Evolutionary conservation across 1,140 invertebrate species (phyloP).

Genomic region (Rhagoletis zephyria): DNA sequence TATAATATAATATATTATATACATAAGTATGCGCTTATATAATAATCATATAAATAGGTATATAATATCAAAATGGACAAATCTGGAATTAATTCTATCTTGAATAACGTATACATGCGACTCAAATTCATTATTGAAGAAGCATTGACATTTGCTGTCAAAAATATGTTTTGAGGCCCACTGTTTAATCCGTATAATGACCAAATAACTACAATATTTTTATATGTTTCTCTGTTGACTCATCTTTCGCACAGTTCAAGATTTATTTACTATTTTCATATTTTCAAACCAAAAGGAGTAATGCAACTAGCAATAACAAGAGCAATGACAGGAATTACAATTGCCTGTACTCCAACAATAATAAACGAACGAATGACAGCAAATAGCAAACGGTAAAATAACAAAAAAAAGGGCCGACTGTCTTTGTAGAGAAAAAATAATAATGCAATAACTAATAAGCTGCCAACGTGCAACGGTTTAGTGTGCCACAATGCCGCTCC

Average conservation of each 20-base stretch:
- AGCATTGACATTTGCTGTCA: too few relatives aligned
- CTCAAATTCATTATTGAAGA: too few relatives aligned
- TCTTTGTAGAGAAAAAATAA: background rate
- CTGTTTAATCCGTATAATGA: background rate
- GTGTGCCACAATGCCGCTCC: background rate
- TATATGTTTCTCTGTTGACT: background rate
- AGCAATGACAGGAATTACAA: conserved; percentile 53
- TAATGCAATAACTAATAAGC: conserved; percentile 53
- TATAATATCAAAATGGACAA: too few relatives aligned
- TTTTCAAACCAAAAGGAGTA: background rate
- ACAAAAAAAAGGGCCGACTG: background rate
- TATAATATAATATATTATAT: too few relatives aligned
- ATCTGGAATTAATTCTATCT: too few relatives aligned
- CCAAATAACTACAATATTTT: too few relatives aligned
- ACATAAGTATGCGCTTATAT: too few relatives aligned
- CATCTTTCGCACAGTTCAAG: background rate
- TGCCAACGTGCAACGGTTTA: conserved; percentile 36
- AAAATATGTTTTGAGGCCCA: background rate
- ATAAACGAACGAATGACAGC: background rate
- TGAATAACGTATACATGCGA: too few relatives aligned
- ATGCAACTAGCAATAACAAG: background rate
- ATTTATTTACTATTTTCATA: conserved; percentile 21
- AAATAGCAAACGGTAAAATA: conserved; percentile 3
- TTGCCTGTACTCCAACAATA: background rate
- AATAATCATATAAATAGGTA: too few relatives aligned